Conservation (phyloP, 2,113 vertebrate genomes). For the Ascaphus truei region DNA sequence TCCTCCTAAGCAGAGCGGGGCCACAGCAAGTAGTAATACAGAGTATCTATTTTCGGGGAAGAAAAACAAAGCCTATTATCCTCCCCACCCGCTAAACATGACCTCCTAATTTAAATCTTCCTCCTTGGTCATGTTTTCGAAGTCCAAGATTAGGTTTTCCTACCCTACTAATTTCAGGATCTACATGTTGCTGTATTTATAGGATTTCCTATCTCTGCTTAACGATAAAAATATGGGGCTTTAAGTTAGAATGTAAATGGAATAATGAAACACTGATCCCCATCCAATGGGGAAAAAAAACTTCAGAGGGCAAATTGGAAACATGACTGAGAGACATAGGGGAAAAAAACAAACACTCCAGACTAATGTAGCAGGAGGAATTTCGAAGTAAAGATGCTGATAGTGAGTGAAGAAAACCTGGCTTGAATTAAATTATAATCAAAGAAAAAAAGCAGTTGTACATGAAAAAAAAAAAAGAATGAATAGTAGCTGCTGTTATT, state of each 20-base stretch:
- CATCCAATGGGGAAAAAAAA: conserved; percentile 10
- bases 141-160: conserved; percentile 9
- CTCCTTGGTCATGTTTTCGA: background rate
- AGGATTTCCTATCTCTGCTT: conserved; percentile 32
- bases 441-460: background rate
- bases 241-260: conserved; percentile 26
- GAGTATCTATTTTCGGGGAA: background rate
- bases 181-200: conserved; percentile 28
- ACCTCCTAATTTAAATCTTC: conserved; percentile 13
- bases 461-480: background rate
- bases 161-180: conserved; percentile 24
- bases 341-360: background rate
- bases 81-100: background rate
- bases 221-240: conserved; percentile 26
- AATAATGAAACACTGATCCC: conserved; percentile 24
- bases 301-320: conserved; percentile 26
- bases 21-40: too few relatives aligned
- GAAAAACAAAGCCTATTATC: background rate
- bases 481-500: conserved; percentile 15
- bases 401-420: conserved; percentile 19
- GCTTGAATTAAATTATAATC: conserved; percentile 30
- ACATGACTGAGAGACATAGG: conserved; percentile 3
- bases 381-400: conserved; percentile 28
- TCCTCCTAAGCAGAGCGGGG: too few relatives aligned
- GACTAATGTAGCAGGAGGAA: conserved; percentile 6